phyloP scores from a whole-genome alignment of 2,113 vertebrate genomes.

The Eubucco bourcierii region DNA sequence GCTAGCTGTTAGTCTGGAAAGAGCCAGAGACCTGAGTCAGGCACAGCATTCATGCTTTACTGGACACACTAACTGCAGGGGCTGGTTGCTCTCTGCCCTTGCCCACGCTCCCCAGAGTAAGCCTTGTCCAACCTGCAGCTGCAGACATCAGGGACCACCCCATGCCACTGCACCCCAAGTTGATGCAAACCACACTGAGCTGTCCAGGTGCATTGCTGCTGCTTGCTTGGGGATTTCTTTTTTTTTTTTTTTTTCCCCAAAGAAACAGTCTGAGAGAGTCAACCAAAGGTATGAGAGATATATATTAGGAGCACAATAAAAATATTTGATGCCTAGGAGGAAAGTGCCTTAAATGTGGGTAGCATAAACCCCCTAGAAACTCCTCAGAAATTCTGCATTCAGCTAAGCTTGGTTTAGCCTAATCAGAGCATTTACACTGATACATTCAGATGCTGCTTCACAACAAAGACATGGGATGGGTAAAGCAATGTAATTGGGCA shows the following conservation, averaged over 20 bases:
- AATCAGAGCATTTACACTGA: not conserved
- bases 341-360: not conserved
- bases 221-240: not conserved
- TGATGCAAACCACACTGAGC: not conserved
- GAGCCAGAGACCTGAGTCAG: not conserved
- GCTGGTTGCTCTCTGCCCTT: not conserved
- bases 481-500: not conserved
- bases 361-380: not conserved
- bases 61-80: not conserved
- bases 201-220: not conserved
- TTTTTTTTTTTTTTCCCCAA: too few relatives aligned
- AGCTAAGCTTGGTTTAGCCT: not conserved
- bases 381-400: not conserved
- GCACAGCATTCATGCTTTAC: not conserved
- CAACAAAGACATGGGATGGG: not conserved
- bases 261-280: not conserved
- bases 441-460: not conserved
- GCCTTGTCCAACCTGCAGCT: not conserved
- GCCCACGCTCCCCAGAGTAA: not conserved
- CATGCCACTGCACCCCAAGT: fast-evolving
- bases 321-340: not conserved
- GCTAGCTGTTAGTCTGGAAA: not conserved
- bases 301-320: not conserved
- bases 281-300: not conserved
- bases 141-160: fast-evolving